Percentiles rank a stretch among this genome's conserved stretches.
Conservation (phyloP, 2,888 invertebrate species). For the Hypena proboscidalis region DNA sequence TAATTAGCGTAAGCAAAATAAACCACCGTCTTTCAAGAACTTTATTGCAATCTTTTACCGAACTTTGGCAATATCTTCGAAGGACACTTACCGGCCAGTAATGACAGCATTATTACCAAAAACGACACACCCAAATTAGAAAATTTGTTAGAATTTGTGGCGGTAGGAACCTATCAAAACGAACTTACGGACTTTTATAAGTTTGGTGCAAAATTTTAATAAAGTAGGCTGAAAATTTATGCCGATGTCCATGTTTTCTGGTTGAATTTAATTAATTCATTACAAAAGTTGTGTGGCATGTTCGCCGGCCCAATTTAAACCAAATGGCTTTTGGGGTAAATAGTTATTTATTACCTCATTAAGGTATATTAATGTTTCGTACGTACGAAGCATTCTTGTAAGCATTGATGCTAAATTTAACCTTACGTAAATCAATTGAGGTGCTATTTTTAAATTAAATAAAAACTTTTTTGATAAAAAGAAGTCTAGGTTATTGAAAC, state of each 20-base stretch:
- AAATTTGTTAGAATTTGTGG: constrained; percentile 61
- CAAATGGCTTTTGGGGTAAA: constrained; percentile 56
- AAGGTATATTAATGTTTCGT: constrained; percentile 40
- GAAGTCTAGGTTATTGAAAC: too few relatives aligned
- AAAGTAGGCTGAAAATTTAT: constrained; percentile 63
- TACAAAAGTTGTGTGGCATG: constrained; percentile 64
- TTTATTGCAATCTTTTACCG: constrained; percentile 11
- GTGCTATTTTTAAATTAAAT: not conserved
- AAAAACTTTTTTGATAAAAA: not conserved
- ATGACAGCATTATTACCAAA: constrained; percentile 66
- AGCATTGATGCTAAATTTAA: constrained; percentile 11
- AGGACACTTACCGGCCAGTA: constrained; percentile 47
- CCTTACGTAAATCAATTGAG: not conserved
- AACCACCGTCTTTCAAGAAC: constrained; percentile 11
- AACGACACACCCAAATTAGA: constrained; percentile 69
- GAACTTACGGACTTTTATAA: constrained; percentile 47
- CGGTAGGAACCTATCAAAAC: constrained; percentile 57
- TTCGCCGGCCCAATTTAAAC: constrained; percentile 55
- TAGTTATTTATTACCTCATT: constrained; percentile 64
- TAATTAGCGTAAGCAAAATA: too few relatives aligned
- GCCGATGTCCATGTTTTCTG: constrained; percentile 54
- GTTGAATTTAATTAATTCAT: constrained; percentile 67
- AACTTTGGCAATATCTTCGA: constrained; percentile 42
- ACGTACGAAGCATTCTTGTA: constrained; percentile 20
- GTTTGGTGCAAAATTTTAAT: constrained; percentile 60